phyloP scores from a whole-genome alignment of 2,113 vertebrate genomes.

The Macroglossus sobrinus region DNA sequence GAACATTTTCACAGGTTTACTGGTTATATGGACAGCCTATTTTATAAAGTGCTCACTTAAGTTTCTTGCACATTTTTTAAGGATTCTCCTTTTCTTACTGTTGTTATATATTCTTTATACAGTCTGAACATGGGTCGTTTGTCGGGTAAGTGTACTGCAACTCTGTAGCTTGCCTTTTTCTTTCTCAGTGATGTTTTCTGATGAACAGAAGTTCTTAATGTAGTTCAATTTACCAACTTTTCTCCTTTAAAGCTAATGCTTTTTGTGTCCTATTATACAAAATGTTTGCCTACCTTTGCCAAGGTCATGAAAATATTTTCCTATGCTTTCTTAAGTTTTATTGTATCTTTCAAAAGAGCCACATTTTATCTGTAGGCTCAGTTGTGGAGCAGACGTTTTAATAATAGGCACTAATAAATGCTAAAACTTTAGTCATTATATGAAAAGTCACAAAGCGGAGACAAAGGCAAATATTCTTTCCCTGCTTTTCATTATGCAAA shows the following conservation, averaged over 20 bases:
- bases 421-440: not conserved
- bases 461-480: not conserved
- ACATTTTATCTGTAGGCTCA: not conserved
- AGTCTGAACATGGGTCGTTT: not conserved
- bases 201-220: not conserved
- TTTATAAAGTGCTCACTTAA: not conserved
- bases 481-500: not conserved
- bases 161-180: not conserved
- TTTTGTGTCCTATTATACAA: not conserved
- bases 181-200: not conserved
- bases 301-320: not conserved
- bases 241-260: not conserved
- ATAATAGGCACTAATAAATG: not conserved
- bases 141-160: not conserved
- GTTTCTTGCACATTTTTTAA: not conserved
- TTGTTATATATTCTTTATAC: not conserved
- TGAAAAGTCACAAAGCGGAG: not conserved
- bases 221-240: not conserved
- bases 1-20: not conserved
- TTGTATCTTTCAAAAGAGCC: not conserved
- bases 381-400: not conserved
- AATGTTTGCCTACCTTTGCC: not conserved
- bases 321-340: conserved; percentile 10
- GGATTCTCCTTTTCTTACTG: not conserved
- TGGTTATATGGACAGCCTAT: not conserved